Conservation (phyloP, 2,888 invertebrate species). For the Macroteleia sp. region DNA sequence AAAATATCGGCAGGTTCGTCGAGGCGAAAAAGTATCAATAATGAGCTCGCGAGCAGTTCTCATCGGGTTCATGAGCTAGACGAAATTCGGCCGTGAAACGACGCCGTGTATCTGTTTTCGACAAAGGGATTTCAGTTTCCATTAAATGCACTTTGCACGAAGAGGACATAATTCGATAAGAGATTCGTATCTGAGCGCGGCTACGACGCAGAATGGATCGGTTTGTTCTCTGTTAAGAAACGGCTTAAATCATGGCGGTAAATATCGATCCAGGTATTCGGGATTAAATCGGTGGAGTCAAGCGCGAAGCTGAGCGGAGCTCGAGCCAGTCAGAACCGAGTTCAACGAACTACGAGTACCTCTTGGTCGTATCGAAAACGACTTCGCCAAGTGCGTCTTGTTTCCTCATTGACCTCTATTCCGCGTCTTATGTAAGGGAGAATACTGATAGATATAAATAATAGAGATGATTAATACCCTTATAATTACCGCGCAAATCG, state of each 20-base stretch:
- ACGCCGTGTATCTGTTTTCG: constrained; percentile 17
- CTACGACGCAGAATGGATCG: constrained; percentile 44
- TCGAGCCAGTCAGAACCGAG: constrained; percentile 66
- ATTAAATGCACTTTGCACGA: constrained; percentile 32
- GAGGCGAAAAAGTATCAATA: constrained; percentile 7
- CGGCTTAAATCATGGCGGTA: constrained; percentile 63
- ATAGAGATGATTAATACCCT: constrained; percentile 58
- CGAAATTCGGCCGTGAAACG: constrained; percentile 5
- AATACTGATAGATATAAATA: constrained; percentile 51
- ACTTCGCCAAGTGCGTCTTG: constrained; percentile 66
- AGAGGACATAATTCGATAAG: constrained; percentile 37
- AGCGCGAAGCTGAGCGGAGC: constrained; percentile 64
- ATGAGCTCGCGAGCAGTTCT: constrained; percentile 6
- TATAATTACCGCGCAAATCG: constrained; percentile 40
- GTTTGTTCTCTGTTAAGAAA: constrained; percentile 56
- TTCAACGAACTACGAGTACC: constrained; percentile 69
- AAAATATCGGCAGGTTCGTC: no score
- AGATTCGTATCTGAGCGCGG: constrained; percentile 26
- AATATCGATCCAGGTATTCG: constrained; percentile 67
- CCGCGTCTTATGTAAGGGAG: constrained; percentile 49
- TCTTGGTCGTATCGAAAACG: constrained; percentile 64
- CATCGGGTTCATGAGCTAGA: not conserved
- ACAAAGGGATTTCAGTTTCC: constrained; percentile 24
- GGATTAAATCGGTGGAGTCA: constrained; percentile 68
- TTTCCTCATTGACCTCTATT: constrained; percentile 69